A percentile compares a stretch with the other conserved stretches of the same genome.
These are phyloP conservation scores for Cheiracanthium punctorium DNA, from an alignment of 2,888 invertebrate species.

Conservation along the genomic window DNA sequence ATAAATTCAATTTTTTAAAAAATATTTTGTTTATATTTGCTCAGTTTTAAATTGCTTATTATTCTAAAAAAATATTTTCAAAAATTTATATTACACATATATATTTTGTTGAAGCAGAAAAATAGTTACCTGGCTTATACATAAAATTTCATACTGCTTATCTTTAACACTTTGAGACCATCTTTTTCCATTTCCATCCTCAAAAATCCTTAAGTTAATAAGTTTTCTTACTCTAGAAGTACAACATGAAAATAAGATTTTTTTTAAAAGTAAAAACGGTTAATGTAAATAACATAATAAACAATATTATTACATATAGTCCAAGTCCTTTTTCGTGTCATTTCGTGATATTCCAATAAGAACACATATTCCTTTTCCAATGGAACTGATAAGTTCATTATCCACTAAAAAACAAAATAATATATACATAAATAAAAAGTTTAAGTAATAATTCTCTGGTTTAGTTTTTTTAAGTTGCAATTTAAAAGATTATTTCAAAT, in stretches of 20 bases:
- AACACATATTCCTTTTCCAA: slow-evolving; percentile 90
- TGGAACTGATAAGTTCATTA: slow-evolving; percentile 85
- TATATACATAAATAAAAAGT: too few relatives aligned
- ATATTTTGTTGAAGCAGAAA: too few relatives aligned
- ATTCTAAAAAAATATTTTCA: neutral
- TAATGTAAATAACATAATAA: too few relatives aligned
- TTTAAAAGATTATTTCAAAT: too few relatives aligned
- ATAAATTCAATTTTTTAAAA: too few relatives aligned
- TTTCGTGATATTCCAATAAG: slow-evolving; percentile 87
- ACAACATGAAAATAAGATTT: neutral
- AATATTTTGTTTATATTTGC: too few relatives aligned
- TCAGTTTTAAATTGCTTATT: too few relatives aligned
- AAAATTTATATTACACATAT: neutral
- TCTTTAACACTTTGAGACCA: slow-evolving; percentile 89
- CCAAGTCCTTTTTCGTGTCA: slow-evolving; percentile 87
- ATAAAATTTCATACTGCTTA: slow-evolving; percentile 82
- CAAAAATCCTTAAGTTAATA: slow-evolving; percentile 87
- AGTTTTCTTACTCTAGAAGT: slow-evolving; percentile 84
- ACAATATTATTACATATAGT: slow-evolving; percentile 84
- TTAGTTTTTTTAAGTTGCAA: too few relatives aligned
- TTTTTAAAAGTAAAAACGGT: neutral
- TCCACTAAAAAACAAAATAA: slow-evolving; percentile 80
- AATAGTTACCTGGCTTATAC: slow-evolving; percentile 80
- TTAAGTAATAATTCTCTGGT: too few relatives aligned
- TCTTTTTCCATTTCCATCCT: slow-evolving; percentile 83